Evolutionary conservation across 2,113 vertebrate species (phyloP), one percentile per base, ranked within the genome.

Genomic region (Zapus hudsonius): DNA sequence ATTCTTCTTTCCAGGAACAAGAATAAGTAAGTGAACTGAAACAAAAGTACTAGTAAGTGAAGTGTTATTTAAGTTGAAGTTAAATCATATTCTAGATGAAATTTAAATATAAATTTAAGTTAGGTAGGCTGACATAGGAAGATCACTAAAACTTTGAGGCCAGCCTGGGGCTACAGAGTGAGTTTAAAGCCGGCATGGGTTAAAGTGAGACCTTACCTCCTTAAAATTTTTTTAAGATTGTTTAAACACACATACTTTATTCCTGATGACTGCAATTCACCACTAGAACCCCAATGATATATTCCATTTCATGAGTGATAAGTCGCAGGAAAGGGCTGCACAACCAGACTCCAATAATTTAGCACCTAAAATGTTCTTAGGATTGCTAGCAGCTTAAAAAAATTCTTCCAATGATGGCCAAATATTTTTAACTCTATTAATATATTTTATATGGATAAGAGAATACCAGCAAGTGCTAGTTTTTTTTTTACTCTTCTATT

Each of bases 381-480:
- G 67, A 73, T 76, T 75, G 29, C 20, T 0, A 72, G 44, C 36
- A 90, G 42, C 8, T 87, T 86, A 40, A 66, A 84, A 82, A 27
- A 29, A n/a, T n/a, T 73, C 31, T 85, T 72, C 75, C 38, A 72
- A 90, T 86, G 85, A 90, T 38, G 22, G 64, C n/a, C 40, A n/a
- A 1, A 15, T 78, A 57, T 3, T 64, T 88, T 90, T 85, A 92
- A 84, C 84, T 15, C 29, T 42, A 42, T 20, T 93, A 84, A 57
- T 55, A n/a, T 75, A 76, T 92, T 80, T 73, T 52, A 91, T 59
- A 66, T 80, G 94, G 55, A 36, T 38, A 73, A 74, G 23, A 92
- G 57, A 87, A 73, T 29, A 86, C 38, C 36, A 90, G 61, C 10
- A 84, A 66, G 61, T n/a, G n/a, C n/a, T n/a, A n/a, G n/a, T n/a